phyloP scores from a whole-genome alignment of 2,797 vertebrate genomes.

The Gallirallus australis region DNA sequence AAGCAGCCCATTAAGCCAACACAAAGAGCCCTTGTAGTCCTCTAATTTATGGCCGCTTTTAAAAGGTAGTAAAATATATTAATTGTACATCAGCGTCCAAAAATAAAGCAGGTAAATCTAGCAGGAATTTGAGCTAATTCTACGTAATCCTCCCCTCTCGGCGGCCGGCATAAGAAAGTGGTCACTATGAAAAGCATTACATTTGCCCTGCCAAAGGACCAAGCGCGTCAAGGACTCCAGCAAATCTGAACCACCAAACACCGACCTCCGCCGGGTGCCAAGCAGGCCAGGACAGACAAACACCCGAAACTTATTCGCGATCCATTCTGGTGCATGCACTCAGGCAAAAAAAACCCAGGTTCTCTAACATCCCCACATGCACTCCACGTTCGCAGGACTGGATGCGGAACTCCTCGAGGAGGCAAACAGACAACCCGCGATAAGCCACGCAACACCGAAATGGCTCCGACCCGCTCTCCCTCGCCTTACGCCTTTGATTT shows the following conservation, averaged over 20 bases:
- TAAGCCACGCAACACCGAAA: not conserved
- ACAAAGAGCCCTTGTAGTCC: constrained; percentile 71
- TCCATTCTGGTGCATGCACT: not conserved
- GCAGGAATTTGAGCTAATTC: constrained; percentile 74
- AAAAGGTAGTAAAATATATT: constrained; percentile 82
- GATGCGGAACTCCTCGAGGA: not conserved
- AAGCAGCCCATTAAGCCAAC: constrained; percentile 69
- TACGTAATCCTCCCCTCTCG: constrained; percentile 52
- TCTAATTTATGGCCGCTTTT: constrained; percentile 81
- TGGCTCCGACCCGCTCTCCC: not conserved
- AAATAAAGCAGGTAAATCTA: constrained; percentile 78
- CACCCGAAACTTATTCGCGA: not conserved
- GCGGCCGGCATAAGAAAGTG: constrained; percentile 11
- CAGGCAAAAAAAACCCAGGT: not conserved
- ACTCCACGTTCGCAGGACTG: not conserved
- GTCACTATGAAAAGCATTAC: not conserved
- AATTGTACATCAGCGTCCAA: constrained; percentile 78
- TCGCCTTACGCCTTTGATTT: constrained; percentile 28
- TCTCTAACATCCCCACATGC: not conserved
- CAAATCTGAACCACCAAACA: not conserved
- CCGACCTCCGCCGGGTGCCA: not conserved
- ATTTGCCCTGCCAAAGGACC: constrained; percentile 19
- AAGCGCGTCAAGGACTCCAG: not conserved
- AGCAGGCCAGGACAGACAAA: not conserved
- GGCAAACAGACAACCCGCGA: not conserved